These are phyloP conservation scores for Diorhabda sublineata DNA, from an alignment of 1,140 invertebrate genomes.

Conservation along the genomic window DNA sequence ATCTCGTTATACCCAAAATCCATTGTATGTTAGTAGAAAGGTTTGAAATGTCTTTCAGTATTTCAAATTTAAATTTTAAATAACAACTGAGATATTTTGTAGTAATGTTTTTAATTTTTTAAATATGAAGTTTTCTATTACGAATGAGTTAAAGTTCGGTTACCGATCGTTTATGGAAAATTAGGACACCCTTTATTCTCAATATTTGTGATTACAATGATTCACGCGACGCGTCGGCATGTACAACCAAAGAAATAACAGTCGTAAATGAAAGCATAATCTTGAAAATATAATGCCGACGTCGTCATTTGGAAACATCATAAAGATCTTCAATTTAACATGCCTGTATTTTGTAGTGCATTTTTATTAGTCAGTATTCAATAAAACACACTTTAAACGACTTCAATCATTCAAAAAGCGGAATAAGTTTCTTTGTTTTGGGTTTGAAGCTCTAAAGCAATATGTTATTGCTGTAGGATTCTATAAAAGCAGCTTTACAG, in stretches of 20 bases:
- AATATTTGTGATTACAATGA: neutral
- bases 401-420: conserved; percentile 11
- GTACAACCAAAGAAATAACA: conserved; percentile 2
- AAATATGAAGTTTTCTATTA: no score
- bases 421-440: conserved; percentile 15
- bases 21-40: no score
- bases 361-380: conserved; percentile 11
- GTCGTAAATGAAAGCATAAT: conserved; percentile 2
- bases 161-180: no score
- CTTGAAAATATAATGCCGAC: neutral
- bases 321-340: conserved; percentile 12
- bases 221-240: neutral
- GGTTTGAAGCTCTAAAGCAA: conserved; percentile 21
- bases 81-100: no score
- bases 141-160: no score
- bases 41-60: no score
- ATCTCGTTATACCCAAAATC: no score
- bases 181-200: neutral
- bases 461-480: conserved; percentile 32
- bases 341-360: conserved; percentile 4
- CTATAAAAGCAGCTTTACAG: conserved; percentile 34
- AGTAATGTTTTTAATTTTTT: no score
- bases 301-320: neutral
- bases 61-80: no score
- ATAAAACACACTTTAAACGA: conserved; percentile 11